A percentile compares a stretch with the other conserved stretches of the same genome.
phyloP scores from a whole-genome alignment of 2,888 invertebrate species.

The Tetheella fluctuosa region DNA sequence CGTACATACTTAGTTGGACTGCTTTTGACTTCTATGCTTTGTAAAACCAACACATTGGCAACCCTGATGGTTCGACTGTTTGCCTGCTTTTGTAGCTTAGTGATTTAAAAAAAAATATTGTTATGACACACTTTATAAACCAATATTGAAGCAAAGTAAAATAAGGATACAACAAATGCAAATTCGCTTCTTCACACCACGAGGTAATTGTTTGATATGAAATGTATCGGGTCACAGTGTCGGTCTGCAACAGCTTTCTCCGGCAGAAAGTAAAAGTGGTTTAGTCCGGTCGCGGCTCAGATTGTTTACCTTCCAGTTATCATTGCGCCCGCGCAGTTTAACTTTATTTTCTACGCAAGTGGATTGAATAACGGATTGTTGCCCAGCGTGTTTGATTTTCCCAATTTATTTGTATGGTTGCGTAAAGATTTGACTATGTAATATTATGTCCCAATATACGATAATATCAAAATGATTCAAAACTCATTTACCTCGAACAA shows the following conservation, averaged over 20 bases:
- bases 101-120: too few relatives aligned
- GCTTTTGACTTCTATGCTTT: too few relatives aligned
- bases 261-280: conserved; percentile 34
- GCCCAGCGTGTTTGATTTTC: background rate
- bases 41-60: too few relatives aligned
- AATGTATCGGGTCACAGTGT: conserved; percentile 1
- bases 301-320: conserved; percentile 18
- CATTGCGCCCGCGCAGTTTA: conserved; percentile 7
- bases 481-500: background rate
- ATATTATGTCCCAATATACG: background rate
- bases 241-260: conserved; percentile 18
- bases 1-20: too few relatives aligned
- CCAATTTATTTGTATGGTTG: background rate
- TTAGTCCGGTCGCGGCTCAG: conserved; percentile 1
- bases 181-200: background rate
- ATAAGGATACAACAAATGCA: background rate
- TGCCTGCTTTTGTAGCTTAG: too few relatives aligned
- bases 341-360: conserved; percentile 20
- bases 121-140: too few relatives aligned
- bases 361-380: conserved; percentile 19
- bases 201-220: background rate
- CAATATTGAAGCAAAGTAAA: background rate
- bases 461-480: background rate
- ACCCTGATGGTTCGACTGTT: too few relatives aligned
- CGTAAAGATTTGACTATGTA: background rate